Conservation (phyloP, 1,140 invertebrate genomes). For the Calycopis cecrops region DNA sequence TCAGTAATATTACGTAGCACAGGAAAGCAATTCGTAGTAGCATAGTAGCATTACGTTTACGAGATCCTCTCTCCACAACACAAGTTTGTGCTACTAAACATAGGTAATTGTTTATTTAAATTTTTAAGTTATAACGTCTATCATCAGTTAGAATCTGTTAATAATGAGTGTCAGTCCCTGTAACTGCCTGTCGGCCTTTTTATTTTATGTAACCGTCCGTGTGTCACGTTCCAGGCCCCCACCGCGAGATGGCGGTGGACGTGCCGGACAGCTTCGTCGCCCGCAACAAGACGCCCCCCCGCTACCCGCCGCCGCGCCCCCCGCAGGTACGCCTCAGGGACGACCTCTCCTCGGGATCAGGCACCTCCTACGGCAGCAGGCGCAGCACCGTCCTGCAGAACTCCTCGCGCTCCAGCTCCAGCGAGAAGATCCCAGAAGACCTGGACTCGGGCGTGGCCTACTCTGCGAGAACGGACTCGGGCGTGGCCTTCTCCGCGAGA, state of each 20-base stretch:
- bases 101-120: too few relatives aligned
- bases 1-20: too few relatives aligned
- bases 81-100: too few relatives aligned
- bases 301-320: slow-evolving; percentile 88
- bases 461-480: slow-evolving; percentile 50
- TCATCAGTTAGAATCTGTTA: too few relatives aligned
- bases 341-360: slow-evolving; percentile 58
- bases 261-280: slow-evolving; percentile 96
- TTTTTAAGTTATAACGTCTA: too few relatives aligned
- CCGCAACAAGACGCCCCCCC: slow-evolving; percentile 92
- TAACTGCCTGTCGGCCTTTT: too few relatives aligned
- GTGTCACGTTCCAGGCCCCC: slow-evolving; percentile 78
- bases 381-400: slow-evolving; percentile 58
- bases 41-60: too few relatives aligned
- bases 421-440: slow-evolving; percentile 74
- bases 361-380: slow-evolving; percentile 66
- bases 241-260: slow-evolving; percentile 98
- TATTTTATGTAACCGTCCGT: too few relatives aligned
- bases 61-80: too few relatives aligned
- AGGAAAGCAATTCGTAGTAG: too few relatives aligned
- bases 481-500: slow-evolving; percentile 51
- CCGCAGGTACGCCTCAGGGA: slow-evolving; percentile 73
- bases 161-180: too few relatives aligned
- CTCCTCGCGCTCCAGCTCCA: slow-evolving; percentile 52
- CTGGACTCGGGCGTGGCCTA: slow-evolving; percentile 70